Evolutionary conservation across 2,797 vertebrate species (phyloP).

Genomic region (Petrocephalus sullivani): DNA sequence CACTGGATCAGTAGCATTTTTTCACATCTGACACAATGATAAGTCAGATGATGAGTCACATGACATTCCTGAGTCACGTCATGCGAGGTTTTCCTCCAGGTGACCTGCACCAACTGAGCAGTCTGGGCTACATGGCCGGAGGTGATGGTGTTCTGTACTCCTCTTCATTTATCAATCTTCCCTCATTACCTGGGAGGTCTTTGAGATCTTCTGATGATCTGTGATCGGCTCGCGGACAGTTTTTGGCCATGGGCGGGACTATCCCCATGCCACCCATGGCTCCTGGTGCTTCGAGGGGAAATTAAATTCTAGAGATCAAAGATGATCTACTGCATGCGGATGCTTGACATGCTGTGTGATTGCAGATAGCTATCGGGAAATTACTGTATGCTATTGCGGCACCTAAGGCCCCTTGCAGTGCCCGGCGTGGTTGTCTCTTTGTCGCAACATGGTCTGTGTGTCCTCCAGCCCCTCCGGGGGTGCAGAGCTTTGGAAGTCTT

Average conservation of each 20-base stretch:
- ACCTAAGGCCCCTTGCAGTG: not conserved
- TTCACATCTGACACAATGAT: not conserved
- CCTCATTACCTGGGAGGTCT: not conserved
- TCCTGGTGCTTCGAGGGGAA: not conserved
- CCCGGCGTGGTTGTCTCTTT: not conserved
- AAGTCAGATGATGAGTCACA: not conserved
- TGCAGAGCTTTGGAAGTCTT: not conserved
- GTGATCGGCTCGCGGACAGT: not conserved
- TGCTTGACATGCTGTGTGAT: not conserved
- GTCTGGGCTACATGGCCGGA: not conserved
- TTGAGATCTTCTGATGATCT: not conserved
- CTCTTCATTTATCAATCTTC: not conserved
- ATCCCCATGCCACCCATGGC: not conserved
- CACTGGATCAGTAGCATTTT: not conserved
- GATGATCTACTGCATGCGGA: not conserved
- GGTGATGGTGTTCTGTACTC: not conserved
- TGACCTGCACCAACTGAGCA: not conserved
- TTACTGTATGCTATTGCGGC: not conserved
- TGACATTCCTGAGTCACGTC: not conserved
- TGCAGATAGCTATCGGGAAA: not conserved
- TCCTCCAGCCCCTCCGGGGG: not conserved
- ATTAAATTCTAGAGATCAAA: slow-evolving; percentile 1
- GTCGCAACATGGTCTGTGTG: not conserved
- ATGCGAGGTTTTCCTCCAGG: not conserved
- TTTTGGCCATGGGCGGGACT: not conserved